These are phyloP conservation scores for Chloromyia formosa DNA, from an alignment of 2,888 invertebrate genomes.

Conservation along the genomic window DNA sequence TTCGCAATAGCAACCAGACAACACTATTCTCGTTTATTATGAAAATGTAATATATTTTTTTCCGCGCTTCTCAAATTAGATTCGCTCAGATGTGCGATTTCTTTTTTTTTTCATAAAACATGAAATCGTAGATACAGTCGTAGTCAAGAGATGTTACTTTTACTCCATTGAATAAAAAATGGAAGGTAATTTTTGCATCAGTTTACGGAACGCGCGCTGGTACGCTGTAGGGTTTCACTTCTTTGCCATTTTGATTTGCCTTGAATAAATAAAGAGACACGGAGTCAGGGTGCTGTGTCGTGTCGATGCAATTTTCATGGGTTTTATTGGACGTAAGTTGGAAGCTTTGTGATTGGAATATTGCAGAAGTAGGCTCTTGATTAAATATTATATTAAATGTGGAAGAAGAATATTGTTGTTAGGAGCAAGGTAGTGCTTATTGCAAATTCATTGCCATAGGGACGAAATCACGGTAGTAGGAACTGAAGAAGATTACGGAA, in stretches of 20 bases:
- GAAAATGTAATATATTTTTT: conserved; percentile 41
- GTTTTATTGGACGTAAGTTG: too few species aligned
- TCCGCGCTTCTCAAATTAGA: conserved; percentile 30
- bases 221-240: not conserved
- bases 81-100: conserved; percentile 40
- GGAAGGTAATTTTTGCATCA: conserved; percentile 34
- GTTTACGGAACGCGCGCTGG: not conserved
- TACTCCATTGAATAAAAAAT: conserved; percentile 40
- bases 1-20: too few species aligned
- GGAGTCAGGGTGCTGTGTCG: too few species aligned
- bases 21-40: conserved; percentile 27
- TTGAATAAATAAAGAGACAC: conserved; percentile 28
- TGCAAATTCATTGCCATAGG: too few species aligned
- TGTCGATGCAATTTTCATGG: too few species aligned
- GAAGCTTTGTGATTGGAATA: too few species aligned
- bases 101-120: conserved; percentile 39
- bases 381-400: too few species aligned
- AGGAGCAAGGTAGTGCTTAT: too few species aligned
- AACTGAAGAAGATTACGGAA: too few species aligned
- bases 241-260: conserved; percentile 14
- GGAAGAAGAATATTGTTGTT: too few species aligned
- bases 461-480: too few species aligned
- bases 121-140: conserved; percentile 17
- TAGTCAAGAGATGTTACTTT: conserved; percentile 5
- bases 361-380: too few species aligned